Evolutionary conservation across 2,113 vertebrate species (phyloP), one percentile per base, ranked within the genome.

Genomic region (Pedionomus torquatus): DNA sequence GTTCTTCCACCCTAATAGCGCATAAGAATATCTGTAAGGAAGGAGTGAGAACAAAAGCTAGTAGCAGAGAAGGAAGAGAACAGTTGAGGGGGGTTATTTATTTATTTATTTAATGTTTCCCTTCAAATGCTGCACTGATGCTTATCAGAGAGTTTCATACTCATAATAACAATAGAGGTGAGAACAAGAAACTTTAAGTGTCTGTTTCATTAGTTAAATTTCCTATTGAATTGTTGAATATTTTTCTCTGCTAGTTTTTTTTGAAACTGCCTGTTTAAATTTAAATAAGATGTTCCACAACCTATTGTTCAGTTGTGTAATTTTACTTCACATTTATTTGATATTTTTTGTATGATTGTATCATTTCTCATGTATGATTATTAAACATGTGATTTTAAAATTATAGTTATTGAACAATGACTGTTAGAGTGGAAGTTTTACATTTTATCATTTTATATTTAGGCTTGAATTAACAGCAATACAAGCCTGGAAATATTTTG

Each of bases 401-500:
- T 91, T 68, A n/a, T 11, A 77, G 87, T 90, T 91, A 84, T 31
- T 4, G 3, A 88, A 65, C 60, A 94, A 63, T 41, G 31, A 60
- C 55, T 90, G 17, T 65, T 84, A 44, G 66, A 89, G 43, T 70
- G 57, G n/a, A 95, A 81, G 14, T 58, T 80, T 90, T 58, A 21
- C 7, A 16, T 64, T n/a, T 77, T 70, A 80, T 55, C 26, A 63
- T 75, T 96, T 93, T 86, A 31, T 43, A 37, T 79, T 90, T 49
- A 84, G 51, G 12, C 76, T 87, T 94, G 51, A 87, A 76, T 43
- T 93, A 76, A 51, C 61, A 88, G 23, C 31, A 61, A 5, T 90
- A 57, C 90, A 86, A 93, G 57, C 16, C 31, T 65, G 60, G 69
- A 92, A 97, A 94, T 94, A 83, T 87, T 96, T 87, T 88, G 80